Conservation (phyloP, 2,888 invertebrate species). For the Heterodera filipjevi region DNA sequence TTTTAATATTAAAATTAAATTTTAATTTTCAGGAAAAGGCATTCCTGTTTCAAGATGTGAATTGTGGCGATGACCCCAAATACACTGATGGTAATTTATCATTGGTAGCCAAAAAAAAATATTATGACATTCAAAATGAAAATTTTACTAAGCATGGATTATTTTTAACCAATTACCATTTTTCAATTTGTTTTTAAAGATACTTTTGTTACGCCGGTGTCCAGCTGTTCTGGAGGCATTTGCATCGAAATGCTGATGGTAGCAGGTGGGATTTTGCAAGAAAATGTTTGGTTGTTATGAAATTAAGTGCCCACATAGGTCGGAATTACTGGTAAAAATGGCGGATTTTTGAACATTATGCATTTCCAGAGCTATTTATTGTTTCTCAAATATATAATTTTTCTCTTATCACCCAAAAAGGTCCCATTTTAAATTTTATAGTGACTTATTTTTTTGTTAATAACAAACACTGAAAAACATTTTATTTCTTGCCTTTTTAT, state of each 20-base stretch:
- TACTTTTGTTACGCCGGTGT: conserved; percentile 7
- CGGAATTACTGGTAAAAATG: too few relatives aligned
- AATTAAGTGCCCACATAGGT: too few relatives aligned
- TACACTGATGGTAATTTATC: background rate
- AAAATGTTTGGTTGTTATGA: background rate
- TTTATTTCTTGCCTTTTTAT: too few relatives aligned
- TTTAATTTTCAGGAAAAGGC: background rate
- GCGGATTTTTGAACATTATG: too few relatives aligned
- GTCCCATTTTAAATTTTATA: too few relatives aligned
- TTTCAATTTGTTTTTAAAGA: background rate
- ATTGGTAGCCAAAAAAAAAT: too few relatives aligned
- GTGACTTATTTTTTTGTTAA: too few relatives aligned
- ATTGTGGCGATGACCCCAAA: background rate
- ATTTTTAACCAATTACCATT: background rate
- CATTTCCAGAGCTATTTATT: too few relatives aligned
- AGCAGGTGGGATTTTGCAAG: background rate
- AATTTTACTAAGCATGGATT: background rate
- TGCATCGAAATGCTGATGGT: conserved; percentile 25
- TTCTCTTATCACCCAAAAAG: too few relatives aligned
- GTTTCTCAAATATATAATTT: too few relatives aligned
- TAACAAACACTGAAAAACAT: too few relatives aligned
- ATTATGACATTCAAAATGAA: too few relatives aligned
- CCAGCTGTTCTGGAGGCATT: conserved; percentile 16
- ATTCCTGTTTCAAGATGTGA: conserved; percentile 4
- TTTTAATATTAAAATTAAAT: background rate